Conservation (phyloP, 2,888 invertebrate species). For the Trissonchulus latispiculum region DNA sequence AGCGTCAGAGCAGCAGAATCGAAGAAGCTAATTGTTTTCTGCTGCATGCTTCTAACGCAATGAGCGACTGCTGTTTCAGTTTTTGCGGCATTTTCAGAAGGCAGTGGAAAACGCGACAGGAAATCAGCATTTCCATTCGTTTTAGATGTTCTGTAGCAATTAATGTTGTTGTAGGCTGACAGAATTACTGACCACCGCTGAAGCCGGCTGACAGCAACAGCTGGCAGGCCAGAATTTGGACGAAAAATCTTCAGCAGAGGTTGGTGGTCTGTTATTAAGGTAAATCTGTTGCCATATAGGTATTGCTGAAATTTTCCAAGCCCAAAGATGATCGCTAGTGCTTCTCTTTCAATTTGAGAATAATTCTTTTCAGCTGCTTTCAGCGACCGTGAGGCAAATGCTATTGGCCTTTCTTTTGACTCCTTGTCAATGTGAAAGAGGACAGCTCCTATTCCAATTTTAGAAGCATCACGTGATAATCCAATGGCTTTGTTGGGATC, state of each 20-base stretch:
- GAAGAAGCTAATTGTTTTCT: neutral
- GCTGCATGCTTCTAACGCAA: neutral
- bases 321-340: neutral
- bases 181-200: neutral
- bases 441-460: neutral
- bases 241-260: conserved; percentile 2
- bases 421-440: neutral
- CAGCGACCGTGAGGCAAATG: neutral
- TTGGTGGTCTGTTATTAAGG: neutral
- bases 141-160: neutral
- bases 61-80: neutral
- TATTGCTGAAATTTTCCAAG: neutral
- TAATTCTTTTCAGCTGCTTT: neutral
- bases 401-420: neutral
- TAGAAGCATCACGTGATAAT: neutral
- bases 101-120: neutral
- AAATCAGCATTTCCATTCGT: neutral
- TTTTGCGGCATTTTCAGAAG: neutral
- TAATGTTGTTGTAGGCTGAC: neutral
- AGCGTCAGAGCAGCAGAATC: neutral
- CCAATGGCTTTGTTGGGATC: neutral
- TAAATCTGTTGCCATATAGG: conserved; percentile 10
- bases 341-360: conserved; percentile 6
- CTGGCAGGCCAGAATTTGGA: neutral
- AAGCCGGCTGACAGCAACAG: neutral